Conservation (phyloP, 2,113 vertebrate genomes). For the Periophthalmodon schlosseri region DNA sequence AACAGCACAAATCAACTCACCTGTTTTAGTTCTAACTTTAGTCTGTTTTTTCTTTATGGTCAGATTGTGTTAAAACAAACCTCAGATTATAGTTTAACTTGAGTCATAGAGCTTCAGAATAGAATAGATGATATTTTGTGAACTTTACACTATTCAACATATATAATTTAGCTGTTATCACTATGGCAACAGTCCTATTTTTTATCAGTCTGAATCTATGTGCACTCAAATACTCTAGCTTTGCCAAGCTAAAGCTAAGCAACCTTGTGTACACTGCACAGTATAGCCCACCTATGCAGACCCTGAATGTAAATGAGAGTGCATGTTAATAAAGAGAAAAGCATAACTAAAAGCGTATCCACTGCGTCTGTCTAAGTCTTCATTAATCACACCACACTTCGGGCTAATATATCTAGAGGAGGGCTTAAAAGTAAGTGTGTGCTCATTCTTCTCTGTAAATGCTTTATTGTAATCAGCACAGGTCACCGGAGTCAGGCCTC, state of each 20-base stretch:
- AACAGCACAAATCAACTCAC: too few relatives aligned
- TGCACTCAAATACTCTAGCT: neutral
- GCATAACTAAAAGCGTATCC: neutral
- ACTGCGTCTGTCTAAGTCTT: neutral
- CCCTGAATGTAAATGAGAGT: neutral
- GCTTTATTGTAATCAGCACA: conserved; percentile 3
- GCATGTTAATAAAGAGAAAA: neutral
- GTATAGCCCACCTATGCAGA: neutral
- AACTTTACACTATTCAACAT: too few relatives aligned
- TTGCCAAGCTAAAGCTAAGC: too few relatives aligned
- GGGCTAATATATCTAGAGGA: neutral
- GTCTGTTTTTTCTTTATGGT: too few relatives aligned
- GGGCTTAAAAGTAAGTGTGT: neutral
- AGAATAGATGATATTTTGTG: too few relatives aligned
- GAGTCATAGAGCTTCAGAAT: too few relatives aligned
- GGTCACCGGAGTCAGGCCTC: conserved; percentile 1
- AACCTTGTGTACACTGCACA: neutral
- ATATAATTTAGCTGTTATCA: too few relatives aligned
- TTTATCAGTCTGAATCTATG: too few relatives aligned
- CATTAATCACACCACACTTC: neutral
- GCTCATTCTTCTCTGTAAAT: conserved; percentile 8
- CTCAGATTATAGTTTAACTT: too few relatives aligned
- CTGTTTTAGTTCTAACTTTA: too few relatives aligned
- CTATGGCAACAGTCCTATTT: too few relatives aligned
- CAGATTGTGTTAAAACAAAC: too few relatives aligned